Evolutionary conservation across 2,113 vertebrate species (phyloP), one percentile per base, ranked within the genome.

Genomic region (Pogona vitticeps): DNA sequence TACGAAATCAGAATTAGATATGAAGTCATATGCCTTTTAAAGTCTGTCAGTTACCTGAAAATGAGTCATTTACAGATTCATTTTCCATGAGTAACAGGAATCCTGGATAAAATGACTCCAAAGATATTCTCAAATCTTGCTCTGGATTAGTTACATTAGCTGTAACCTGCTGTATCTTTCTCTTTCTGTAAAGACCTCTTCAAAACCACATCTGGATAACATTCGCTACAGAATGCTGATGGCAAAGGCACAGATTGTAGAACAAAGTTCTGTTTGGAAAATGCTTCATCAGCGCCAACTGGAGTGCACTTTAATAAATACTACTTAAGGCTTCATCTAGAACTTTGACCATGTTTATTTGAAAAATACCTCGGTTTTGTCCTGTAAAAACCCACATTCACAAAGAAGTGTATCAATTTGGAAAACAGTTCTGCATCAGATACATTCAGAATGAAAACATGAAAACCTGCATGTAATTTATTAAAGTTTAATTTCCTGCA

Each of bases 231-330:
- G 96, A 91, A 97, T 99, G 96, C 92, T 95, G 93, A 89, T 93
- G 92, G 96, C 96, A 90, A 96, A 96, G 94, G 94, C 96, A 78
- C 97, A 97, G 67, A 96, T 99, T 92, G 93, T 96, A 83, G 97
- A 98, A 89, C 95, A 91, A 88, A 98, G 98, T 91, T 95, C 96
- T 78, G 96, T 97, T 84, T 98, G 97, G 98, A 96, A 97, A 91
- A 97, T 97, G 94, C 96, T 98, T 72, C 96, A 92, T 78, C 94
- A 97, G 87, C 82, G 95, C 88, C 95, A 95, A 76, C 23, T 91
- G 1, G 82, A 85, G 1, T 78, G 38, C 79, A 92, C 94, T 76
- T 93, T 91, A 91, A 36, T 93, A 85, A 89, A 76, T 46, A 85
- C 84, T 83, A 86, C 81, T 76, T 91, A 95, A 67, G 17, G 36